Evolutionary conservation across 2,888 invertebrate species (phyloP), one percentile per base, ranked within the genome.

Genomic region (Rhagophthalmus giganteus): DNA sequence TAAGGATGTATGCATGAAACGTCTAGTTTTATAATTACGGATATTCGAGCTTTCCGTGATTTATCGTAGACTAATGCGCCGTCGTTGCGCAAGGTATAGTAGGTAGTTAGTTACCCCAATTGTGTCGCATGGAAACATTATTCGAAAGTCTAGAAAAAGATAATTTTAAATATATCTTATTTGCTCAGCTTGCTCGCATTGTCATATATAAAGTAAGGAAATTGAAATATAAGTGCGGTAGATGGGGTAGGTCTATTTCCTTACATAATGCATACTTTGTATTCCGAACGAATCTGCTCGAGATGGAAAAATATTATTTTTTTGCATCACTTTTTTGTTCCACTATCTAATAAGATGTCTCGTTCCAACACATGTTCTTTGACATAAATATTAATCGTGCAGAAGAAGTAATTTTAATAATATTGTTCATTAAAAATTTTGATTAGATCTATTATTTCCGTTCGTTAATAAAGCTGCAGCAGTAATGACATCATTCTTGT

Each of bases 281-380:
- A 72, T 72, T 70, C 71, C 42, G 69, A 65, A 66, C 67, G 61
- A 67, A 68, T 66, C 66, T 67, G 68, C 65, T 65, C 61, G 63
- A 70, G 67, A 72, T 72, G 70, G 70, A 69, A 70, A 71, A 72
- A 72, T 70, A 70, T 70, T 71, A 70, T 71, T 71, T 71, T 68
- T 70, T 69, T 69, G 69, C 67, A 69, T 67, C 70, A 69, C 69
- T 66, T 68, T 67, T 68, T 52, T 52, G 64, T 65, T 63, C 63
- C 59, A 63, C 40, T 42, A 52, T 52, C 52, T 68, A 69, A 68
- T 67, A 69, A 67, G 68, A 68, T 65, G 68, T 66, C 64, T 67
- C 55, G 56, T 52, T 37, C 44, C 38, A 45, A 53, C 55, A 55
- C 46, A 46, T 53, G 53, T 50, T 49, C 44, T 53, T 55, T 37